Evolutionary conservation across 2,888 invertebrate genomes (phyloP).

Genomic region (Ptilodon capucinus): DNA sequence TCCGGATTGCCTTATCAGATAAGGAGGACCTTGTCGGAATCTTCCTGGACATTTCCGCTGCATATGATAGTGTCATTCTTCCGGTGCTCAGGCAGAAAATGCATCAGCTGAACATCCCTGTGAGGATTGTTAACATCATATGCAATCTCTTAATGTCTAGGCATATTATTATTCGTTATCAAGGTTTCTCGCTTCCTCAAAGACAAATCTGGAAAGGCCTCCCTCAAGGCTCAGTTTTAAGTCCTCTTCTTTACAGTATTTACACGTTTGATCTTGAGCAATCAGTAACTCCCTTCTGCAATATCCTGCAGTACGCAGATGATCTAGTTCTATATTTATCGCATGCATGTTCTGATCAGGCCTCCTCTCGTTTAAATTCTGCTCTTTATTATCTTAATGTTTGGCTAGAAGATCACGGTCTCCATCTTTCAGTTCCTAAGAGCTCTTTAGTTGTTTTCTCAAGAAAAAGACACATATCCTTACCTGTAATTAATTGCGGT

Average conservation of each 20-base stretch:
- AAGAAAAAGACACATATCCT: neutral
- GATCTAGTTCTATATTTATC: constrained; percentile 11
- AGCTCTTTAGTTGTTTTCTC: constrained; percentile 5
- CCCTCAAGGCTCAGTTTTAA: constrained; percentile 23
- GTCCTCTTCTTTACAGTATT: constrained; percentile 17
- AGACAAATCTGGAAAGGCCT: constrained; percentile 17
- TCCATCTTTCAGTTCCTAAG: constrained; percentile 5
- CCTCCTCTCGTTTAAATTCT: neutral
- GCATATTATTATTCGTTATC: constrained; percentile 7
- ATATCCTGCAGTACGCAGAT: constrained; percentile 20
- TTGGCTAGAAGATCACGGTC: constrained; percentile 9
- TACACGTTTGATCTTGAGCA: constrained; percentile 11
- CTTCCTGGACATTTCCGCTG: constrained; percentile 32
- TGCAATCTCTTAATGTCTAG: constrained; percentile 15
- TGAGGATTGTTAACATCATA: constrained; percentile 16
- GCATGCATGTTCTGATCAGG: neutral
- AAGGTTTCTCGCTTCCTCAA: neutral
- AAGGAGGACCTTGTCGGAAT: constrained; percentile 19
- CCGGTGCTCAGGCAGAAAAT: constrained; percentile 24
- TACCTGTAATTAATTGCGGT: neutral
- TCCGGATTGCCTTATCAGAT: constrained; percentile 14
- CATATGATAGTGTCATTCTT: constrained; percentile 31
- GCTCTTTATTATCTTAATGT: constrained; percentile 1
- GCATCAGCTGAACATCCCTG: constrained; percentile 23
- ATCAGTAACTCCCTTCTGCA: constrained; percentile 3